These are phyloP conservation scores for Archilochus colubris DNA, from an alignment of 2,113 vertebrate genomes.

Conservation along the genomic window DNA sequence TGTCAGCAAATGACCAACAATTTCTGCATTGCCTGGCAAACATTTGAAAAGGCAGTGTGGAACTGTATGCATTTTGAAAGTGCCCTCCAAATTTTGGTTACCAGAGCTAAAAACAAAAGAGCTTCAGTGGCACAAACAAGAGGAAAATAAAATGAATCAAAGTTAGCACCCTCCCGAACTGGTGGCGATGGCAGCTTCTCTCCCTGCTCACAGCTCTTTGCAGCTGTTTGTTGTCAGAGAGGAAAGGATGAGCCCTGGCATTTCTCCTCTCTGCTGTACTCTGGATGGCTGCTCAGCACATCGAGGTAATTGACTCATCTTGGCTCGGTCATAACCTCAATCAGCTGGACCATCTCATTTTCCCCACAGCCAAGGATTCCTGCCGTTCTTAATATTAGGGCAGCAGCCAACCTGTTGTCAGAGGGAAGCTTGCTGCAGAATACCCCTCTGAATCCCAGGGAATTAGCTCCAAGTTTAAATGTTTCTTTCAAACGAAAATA, in stretches of 20 bases:
- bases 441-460: conserved; percentile 1
- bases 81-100: neutral
- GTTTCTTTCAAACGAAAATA: conserved; percentile 16
- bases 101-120: neutral
- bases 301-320: conserved; percentile 59
- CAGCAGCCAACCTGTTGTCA: conserved; percentile 46
- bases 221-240: conserved; percentile 55
- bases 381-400: conserved; percentile 6
- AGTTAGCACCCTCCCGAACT: rapidly evolving
- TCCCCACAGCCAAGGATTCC: conserved; percentile 51
- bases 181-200: neutral
- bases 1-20: neutral
- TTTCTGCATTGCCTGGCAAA: neutral
- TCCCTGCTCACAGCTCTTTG: neutral
- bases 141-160: rapidly evolving
- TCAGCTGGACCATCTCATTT: conserved; percentile 66
- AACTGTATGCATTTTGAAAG: neutral
- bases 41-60: neutral
- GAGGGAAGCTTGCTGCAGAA: conserved; percentile 43
- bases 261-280: neutral
- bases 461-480: conserved; percentile 34
- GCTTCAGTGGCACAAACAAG: neutral
- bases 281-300: conserved; percentile 49
- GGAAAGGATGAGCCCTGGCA: neutral
- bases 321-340: conserved; percentile 59